Base-by-base conservation (phyloP, 2,797 vertebrate species). In the Pipistrellus kuhlii region DNA sequence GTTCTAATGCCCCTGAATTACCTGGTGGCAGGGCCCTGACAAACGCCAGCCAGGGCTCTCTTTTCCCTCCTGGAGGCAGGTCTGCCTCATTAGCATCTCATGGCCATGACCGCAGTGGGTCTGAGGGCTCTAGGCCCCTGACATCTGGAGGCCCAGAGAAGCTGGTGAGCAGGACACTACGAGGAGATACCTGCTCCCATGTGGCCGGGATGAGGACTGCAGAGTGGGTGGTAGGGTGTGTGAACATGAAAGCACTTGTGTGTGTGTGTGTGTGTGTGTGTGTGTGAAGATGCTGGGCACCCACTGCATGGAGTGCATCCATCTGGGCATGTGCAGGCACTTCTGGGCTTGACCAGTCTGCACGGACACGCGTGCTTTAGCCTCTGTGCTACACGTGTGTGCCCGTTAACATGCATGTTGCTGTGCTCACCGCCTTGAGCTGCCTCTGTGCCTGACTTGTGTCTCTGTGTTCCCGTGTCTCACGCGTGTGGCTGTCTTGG, bases 361-460 rank as follows among this genome's bases (percentile, higher is more conserved):
- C 35, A 0, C 0, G 0, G 46, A 48, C 75, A 2, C 0, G 30
- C 4, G 11, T n/a, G 0, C 27, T 30, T 27, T 41, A 8, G 30
- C 32, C 21, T 88, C 85, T 59, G 59, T 23, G 66, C 32, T 17
- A 0, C 66, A 3, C 0, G 8, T 15, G 0, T 3, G 17, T 82
- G 32, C 48, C 48, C 13, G 73, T 72, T 32, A 30, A 15, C 0
- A 0, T 1, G 30, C 41, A 35, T n/a, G 35, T 76, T 14, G 0
- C 73, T 1, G 25, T 4, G 71, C 32, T 59, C 2, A 5, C 11
- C 3, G 9, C 38, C 3, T 8, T 9, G 85, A 14, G 25, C 76
- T 20, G 32, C 35, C 32, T 44, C 25, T 2, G 25, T 57, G 21
- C 55, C 8, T 17, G 18, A 23, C 32, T 5, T 4, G 46, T 55